Conservation (phyloP, 2,113 vertebrate species). For the Sceloporus tristichus region DNA sequence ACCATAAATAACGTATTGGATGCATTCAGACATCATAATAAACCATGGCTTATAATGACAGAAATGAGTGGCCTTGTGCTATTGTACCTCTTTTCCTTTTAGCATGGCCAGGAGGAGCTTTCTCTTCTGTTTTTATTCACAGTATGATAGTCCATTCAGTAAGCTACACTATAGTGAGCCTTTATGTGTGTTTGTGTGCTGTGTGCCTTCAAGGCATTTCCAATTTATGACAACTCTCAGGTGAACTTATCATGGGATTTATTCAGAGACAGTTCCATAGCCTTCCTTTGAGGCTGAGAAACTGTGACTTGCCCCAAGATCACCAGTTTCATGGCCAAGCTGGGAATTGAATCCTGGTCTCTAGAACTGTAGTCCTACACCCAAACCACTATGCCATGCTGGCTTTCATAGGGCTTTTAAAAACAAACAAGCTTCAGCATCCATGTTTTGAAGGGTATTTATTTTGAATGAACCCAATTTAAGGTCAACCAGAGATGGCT, state of each 20-base stretch:
- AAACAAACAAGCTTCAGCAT: background rate
- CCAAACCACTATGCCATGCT: no score
- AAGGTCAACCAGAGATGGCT: background rate
- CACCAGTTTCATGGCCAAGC: no score
- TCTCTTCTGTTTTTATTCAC: background rate
- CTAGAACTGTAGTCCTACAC: no score
- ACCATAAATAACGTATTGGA: conserved; percentile 22
- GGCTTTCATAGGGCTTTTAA: background rate
- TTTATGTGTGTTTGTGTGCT: no score
- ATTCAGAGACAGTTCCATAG: no score
- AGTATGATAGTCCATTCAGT: background rate
- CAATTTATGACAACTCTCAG: no score
- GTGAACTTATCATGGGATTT: no score
- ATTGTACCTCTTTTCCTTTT: background rate
- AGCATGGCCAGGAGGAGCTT: background rate
- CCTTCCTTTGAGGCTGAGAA: no score
- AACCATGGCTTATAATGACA: background rate
- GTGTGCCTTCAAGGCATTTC: no score
- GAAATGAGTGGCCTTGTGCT: background rate
- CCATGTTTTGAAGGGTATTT: background rate
- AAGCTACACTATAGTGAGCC: background rate
- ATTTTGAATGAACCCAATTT: background rate
- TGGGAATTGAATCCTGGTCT: no score
- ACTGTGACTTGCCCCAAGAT: no score
- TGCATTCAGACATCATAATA: background rate